Conservation (phyloP, 2,113 vertebrate genomes). For the Protomyctophum bolini region DNA sequence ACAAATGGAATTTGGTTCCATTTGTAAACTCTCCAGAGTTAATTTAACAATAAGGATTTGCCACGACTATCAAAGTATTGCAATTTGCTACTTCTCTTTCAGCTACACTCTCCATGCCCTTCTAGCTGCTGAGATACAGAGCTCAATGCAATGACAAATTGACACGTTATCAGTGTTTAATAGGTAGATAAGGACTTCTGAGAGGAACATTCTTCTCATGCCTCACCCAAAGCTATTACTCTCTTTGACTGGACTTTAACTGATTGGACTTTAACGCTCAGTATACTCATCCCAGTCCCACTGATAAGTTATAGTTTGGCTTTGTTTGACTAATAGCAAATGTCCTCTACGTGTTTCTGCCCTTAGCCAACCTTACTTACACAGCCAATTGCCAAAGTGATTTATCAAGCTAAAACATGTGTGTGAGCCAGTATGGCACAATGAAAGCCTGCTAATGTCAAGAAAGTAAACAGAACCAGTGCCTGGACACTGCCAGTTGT, state of each 20-base stretch:
- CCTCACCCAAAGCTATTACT: neutral
- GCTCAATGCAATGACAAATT: neutral
- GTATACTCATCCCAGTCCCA: neutral
- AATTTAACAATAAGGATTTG: neutral
- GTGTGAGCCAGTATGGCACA: too few relatives aligned
- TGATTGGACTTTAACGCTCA: neutral
- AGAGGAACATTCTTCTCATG: neutral
- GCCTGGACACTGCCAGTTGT: neutral
- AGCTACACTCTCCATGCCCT: neutral
- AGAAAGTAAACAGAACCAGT: too few relatives aligned
- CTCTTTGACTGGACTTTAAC: neutral
- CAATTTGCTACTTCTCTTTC: neutral
- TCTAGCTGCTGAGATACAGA: neutral
- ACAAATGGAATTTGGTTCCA: too few relatives aligned
- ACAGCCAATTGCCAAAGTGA: too few relatives aligned
- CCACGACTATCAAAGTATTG: neutral
- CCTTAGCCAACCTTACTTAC: neutral
- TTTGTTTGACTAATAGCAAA: constrained; percentile 1
- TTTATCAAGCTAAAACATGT: too few relatives aligned
- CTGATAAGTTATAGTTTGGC: neutral
- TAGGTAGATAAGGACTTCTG: neutral
- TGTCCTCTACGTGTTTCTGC: neutral
- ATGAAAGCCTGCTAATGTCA: too few relatives aligned
- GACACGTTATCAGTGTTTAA: neutral
- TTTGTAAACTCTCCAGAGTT: too few relatives aligned